Percentiles rank a stretch among this genome's conserved stretches.
Conservation (phyloP, 2,113 vertebrate genomes). For the Vulpes lagopus region DNA sequence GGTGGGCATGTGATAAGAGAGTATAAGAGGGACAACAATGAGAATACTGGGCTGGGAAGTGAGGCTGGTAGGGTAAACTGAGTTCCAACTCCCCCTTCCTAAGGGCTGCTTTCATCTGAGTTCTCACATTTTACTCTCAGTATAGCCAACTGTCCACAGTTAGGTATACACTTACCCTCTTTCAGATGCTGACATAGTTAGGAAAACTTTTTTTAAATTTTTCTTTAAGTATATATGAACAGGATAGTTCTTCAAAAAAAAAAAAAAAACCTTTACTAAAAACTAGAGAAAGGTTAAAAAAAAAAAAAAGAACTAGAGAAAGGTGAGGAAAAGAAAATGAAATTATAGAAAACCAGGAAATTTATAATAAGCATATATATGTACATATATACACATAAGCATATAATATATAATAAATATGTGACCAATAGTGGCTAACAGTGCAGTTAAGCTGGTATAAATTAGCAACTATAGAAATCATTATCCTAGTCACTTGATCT, state of each 20-base stretch:
- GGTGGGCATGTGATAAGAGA: neutral
- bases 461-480: neutral
- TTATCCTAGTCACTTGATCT: neutral
- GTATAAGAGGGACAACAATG: too few species aligned
- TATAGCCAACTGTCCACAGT: neutral
- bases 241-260: conserved; percentile 27
- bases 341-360: neutral
- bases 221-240: neutral
- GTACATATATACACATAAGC: too few species aligned
- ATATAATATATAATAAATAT: neutral
- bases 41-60: neutral
- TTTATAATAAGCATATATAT: neutral
- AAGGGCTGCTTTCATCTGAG: neutral
- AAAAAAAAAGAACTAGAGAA: conserved; percentile 29
- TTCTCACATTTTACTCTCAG: neutral
- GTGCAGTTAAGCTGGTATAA: neutral
- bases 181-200: neutral
- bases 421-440: neutral
- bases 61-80: neutral
- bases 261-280: neutral
- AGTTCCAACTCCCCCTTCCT: neutral
- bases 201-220: neutral
- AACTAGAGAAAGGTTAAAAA: neutral
- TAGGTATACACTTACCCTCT: neutral
- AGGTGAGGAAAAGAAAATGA: neutral